These are phyloP conservation scores for Ctenopoma kingsleyae DNA, from an alignment of 2,797 vertebrate species.

Conservation along the genomic window DNA sequence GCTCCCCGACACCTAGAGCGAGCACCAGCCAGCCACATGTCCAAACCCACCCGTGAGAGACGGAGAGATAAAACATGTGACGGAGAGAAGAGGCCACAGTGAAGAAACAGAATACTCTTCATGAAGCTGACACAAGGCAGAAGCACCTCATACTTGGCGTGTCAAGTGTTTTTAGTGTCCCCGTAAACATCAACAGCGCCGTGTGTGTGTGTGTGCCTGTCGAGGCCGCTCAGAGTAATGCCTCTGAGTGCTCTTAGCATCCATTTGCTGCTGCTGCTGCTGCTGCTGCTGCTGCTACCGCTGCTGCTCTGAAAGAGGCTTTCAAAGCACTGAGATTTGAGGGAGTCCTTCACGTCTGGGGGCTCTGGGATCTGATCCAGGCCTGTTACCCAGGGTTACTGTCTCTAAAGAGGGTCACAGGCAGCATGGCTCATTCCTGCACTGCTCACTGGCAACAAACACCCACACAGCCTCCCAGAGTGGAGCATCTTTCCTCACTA, in stretches of 20 bases:
- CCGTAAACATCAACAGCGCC: not conserved
- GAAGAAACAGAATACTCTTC: not conserved
- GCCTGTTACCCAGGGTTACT: slow-evolving; percentile 37
- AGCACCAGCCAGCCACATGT: slow-evolving; percentile 21
- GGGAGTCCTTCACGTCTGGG: slow-evolving; percentile 13
- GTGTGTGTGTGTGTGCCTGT: not conserved
- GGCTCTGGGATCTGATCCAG: slow-evolving; percentile 18
- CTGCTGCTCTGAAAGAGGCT: not conserved
- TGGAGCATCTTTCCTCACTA: slow-evolving; percentile 39
- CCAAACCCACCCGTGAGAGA: slow-evolving; percentile 11
- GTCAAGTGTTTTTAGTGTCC: slow-evolving; percentile 27
- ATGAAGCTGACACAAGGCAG: slow-evolving; percentile 1
- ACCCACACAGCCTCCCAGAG: slow-evolving; percentile 45
- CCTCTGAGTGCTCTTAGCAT: slow-evolving; percentile 43
- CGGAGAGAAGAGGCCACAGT: not conserved
- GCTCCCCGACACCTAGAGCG: not conserved
- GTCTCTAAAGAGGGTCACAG: slow-evolving; percentile 28
- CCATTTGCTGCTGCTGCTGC: not conserved
- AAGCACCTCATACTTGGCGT: not conserved
- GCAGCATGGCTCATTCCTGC: slow-evolving; percentile 1
- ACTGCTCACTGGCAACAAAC: slow-evolving; percentile 8
- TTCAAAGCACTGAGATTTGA: slow-evolving; percentile 20
- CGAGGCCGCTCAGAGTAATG: slow-evolving; percentile 11
- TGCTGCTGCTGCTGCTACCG: too few relatives aligned
- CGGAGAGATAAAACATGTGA: not conserved